These are phyloP conservation scores for Nasua narica DNA, from an alignment of 2,797 vertebrate genomes.

Conservation along the genomic window DNA sequence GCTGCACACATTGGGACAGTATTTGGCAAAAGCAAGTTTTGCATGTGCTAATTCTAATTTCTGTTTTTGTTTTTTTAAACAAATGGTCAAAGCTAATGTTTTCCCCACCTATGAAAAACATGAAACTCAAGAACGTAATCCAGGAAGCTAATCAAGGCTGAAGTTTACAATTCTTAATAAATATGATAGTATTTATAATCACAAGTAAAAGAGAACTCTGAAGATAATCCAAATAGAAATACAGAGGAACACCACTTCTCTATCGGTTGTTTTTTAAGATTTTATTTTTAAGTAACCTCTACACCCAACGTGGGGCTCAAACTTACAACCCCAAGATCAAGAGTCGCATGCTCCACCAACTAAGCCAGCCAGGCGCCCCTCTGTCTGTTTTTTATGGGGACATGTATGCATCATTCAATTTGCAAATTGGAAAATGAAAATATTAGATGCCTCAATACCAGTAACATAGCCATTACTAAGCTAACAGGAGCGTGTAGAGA, in stretches of 20 bases:
- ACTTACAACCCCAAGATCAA: neutral
- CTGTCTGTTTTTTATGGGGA: neutral
- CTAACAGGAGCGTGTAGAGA: neutral
- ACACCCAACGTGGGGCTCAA: neutral
- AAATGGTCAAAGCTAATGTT: constrained; percentile 23
- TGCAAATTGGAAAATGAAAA: neutral
- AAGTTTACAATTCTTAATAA: constrained; percentile 17
- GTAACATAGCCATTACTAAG: neutral
- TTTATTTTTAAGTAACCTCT: neutral
- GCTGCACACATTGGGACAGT: neutral
- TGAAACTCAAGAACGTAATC: neutral
- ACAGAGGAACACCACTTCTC: neutral
- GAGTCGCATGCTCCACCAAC: neutral
- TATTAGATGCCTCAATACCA: neutral
- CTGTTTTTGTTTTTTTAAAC: neutral
- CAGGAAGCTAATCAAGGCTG: neutral
- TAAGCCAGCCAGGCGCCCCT: neutral
- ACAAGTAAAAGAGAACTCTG: neutral
- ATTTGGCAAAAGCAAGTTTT: constrained; percentile 41
- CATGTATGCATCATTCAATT: neutral
- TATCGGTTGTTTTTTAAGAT: neutral
- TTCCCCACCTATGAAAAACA: neutral
- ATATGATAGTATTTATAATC: neutral
- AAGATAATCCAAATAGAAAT: neutral
- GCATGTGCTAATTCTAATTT: neutral